phyloP scores from a whole-genome alignment of 2,113 vertebrate species.

The Percina caprodes region DNA sequence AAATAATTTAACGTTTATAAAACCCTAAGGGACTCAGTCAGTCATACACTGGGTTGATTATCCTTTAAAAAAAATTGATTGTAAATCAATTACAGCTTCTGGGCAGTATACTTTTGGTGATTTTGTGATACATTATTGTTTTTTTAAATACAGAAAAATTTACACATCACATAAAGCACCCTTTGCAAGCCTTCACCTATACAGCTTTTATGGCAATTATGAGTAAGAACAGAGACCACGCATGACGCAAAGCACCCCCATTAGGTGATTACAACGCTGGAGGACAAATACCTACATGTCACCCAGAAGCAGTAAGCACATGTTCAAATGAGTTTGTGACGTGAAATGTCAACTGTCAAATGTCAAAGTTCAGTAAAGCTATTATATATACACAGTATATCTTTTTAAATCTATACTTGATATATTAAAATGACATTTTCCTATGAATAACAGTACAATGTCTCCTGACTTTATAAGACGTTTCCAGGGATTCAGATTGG shows the following conservation, averaged over 20 bases:
- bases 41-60: not conserved
- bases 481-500: not conserved
- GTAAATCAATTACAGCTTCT: not conserved
- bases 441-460: not conserved
- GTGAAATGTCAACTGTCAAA: not conserved
- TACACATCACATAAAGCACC: not conserved
- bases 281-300: not conserved
- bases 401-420: not conserved
- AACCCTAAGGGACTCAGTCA: not conserved
- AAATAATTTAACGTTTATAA: not conserved
- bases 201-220: slow-evolving; percentile 28
- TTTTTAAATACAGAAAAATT: no score
- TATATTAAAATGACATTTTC: not conserved
- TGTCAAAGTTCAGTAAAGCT: not conserved
- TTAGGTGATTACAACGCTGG: not conserved
- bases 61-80: not conserved
- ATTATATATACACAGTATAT: not conserved
- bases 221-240: not conserved
- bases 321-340: not conserved
- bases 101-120: not conserved
- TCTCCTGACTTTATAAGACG: not conserved
- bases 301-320: not conserved
- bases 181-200: slow-evolving; percentile 6
- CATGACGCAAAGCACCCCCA: slow-evolving; percentile 2
- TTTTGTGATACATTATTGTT: not conserved